A percentile compares a stretch with the other conserved stretches of the same genome.
These are phyloP conservation scores for Trichoplax adhaerens DNA, from an alignment of 37 sponge, comb jelly and placozoan genomes.

Conservation along the genomic window DNA sequence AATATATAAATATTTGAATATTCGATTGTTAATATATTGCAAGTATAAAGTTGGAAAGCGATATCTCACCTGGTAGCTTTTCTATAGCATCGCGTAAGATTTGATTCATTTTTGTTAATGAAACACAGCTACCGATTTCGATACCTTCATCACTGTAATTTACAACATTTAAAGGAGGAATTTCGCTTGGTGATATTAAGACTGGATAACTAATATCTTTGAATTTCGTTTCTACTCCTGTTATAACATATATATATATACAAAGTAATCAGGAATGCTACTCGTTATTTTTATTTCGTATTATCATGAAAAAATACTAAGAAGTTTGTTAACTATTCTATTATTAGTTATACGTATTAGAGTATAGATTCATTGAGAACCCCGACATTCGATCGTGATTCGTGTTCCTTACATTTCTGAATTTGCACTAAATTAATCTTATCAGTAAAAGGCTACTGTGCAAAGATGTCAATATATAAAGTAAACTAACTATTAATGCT, in stretches of 20 bases:
- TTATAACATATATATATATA: neutral
- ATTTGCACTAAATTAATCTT: no score
- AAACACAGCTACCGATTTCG: constrained; percentile 49
- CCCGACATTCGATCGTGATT: no score
- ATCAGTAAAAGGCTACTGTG: no score
- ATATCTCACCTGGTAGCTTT: constrained; percentile 25
- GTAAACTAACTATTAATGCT: no score
- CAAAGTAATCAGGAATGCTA: neutral
- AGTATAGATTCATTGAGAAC: no score
- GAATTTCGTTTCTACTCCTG: constrained; percentile 58
- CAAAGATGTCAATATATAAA: no score
- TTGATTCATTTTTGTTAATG: constrained; percentile 21
- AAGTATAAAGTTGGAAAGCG: neutral
- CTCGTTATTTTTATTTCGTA: no score
- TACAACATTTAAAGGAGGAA: constrained; percentile 29
- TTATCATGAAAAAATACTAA: no score
- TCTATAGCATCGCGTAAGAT: constrained; percentile 21
- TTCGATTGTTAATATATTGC: no score
- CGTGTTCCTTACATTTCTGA: no score
- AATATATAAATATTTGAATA: neutral
- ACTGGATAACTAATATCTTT: constrained; percentile 38
- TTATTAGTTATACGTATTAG: no score
- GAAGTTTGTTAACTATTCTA: no score
- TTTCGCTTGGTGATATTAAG: constrained; percentile 27
- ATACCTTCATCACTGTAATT: constrained; percentile 37